phyloP scores from a whole-genome alignment of 1,140 invertebrate species.

The Brachionus plicatilis region DNA sequence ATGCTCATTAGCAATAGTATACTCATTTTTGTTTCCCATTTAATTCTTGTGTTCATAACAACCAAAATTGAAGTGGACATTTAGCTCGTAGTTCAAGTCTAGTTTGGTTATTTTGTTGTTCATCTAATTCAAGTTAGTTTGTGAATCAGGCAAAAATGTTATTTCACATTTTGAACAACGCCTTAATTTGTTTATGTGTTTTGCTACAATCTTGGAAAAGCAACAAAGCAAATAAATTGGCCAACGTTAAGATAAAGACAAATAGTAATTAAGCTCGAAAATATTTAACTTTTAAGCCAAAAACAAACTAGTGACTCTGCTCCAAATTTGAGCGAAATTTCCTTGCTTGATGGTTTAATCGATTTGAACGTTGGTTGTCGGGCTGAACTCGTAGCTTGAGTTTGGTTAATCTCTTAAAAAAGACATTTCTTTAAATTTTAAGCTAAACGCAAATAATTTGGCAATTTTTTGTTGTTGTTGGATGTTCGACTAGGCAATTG shows the following conservation, averaged over 20 bases:
- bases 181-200: neutral
- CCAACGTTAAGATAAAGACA: neutral
- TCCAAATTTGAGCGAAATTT: neutral
- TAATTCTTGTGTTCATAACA: neutral
- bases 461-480: neutral
- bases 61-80: neutral
- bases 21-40: neutral
- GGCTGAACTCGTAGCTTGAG: neutral
- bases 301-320: neutral
- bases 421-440: neutral
- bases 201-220: neutral
- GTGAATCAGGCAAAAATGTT: neutral
- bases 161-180: neutral
- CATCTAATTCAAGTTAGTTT: neutral
- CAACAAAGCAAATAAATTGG: neutral
- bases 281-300: neutral
- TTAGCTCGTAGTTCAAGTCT: neutral
- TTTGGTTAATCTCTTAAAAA: constrained; percentile 16
- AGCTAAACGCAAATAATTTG: constrained; percentile 5
- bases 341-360: neutral
- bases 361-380: neutral
- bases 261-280: neutral
- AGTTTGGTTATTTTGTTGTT: neutral
- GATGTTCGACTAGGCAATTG: neutral
- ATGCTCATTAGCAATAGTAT: constrained; percentile 1